Evolutionary conservation across 2,113 vertebrate genomes (phyloP).

Genomic region (Gnathonemus longibarbis): DNA sequence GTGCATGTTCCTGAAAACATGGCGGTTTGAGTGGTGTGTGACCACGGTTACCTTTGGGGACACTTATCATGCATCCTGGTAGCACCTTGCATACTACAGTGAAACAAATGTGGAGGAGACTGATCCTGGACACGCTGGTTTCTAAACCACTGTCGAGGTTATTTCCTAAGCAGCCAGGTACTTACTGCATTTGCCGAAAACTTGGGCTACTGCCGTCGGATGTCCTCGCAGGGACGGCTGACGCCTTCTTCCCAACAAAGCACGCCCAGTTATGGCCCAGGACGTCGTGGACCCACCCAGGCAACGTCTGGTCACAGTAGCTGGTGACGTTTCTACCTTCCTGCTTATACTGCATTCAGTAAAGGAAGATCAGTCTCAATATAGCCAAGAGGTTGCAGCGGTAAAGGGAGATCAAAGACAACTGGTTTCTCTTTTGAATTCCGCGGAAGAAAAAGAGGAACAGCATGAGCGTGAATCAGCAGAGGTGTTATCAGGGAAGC

Average conservation of each 20-base stretch:
- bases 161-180: neutral
- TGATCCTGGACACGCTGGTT: neutral
- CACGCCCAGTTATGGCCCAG: slow-evolving; percentile 91
- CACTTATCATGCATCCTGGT: neutral
- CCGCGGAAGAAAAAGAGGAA: neutral
- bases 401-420: neutral
- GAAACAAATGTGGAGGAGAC: neutral
- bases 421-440: neutral
- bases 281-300: slow-evolving; percentile 89
- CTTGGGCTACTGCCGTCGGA: slow-evolving; percentile 19
- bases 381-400: neutral
- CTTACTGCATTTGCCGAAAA: slow-evolving; percentile 19
- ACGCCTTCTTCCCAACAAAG: slow-evolving; percentile 71
- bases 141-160: neutral
- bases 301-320: slow-evolving; percentile 83
- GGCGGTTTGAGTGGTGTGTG: neutral
- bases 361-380: neutral
- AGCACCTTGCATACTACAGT: neutral
- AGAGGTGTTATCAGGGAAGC: neutral
- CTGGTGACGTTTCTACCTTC: slow-evolving; percentile 68
- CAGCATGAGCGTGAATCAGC: neutral
- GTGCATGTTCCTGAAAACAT: neutral
- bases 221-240: slow-evolving; percentile 36
- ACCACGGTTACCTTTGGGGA: neutral
- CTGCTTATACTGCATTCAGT: slow-evolving; percentile 69